Conservation (phyloP, 1,140 invertebrate species). For the Drosophila saltans region DNA sequence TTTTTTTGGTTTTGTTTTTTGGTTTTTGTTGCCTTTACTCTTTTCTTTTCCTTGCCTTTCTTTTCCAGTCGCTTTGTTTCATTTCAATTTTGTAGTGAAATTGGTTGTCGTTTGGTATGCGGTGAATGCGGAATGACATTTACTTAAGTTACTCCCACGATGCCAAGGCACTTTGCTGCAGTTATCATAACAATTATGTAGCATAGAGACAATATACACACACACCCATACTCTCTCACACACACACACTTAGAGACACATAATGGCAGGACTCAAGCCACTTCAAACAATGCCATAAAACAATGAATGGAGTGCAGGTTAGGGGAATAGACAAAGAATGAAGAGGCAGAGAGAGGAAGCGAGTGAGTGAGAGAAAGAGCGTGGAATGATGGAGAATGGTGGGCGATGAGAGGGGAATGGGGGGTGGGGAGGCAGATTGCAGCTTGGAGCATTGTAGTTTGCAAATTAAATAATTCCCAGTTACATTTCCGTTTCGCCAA, state of each 20-base stretch:
- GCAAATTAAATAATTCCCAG: constrained; percentile 81
- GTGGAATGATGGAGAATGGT: neutral
- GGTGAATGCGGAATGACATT: constrained; percentile 54
- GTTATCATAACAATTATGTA: constrained; percentile 80
- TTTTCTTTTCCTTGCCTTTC: constrained; percentile 9
- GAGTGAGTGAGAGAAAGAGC: neutral
- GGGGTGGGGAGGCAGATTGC: constrained; percentile 21
- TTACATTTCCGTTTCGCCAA: constrained; percentile 73
- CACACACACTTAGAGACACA: constrained; percentile 20
- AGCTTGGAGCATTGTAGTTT: constrained; percentile 69
- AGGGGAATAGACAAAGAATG: constrained; percentile 3
- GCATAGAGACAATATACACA: constrained; percentile 34
- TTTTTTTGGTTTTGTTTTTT: too few relatives aligned
- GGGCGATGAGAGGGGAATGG: neutral
- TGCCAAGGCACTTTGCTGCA: constrained; percentile 53
- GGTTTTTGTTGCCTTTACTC: neutral
- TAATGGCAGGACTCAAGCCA: constrained; percentile 54
- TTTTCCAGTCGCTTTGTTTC: constrained; percentile 18
- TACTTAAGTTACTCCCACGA: constrained; percentile 67
- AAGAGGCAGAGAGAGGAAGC: neutral
- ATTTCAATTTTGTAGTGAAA: constrained; percentile 25
- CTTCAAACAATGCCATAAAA: constrained; percentile 34
- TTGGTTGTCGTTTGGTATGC: constrained; percentile 23
- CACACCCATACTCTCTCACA: neutral
- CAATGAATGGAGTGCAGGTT: constrained; percentile 40